Base-by-base conservation (phyloP, 2,888 invertebrate genomes). In the Helleia helle region DNA sequence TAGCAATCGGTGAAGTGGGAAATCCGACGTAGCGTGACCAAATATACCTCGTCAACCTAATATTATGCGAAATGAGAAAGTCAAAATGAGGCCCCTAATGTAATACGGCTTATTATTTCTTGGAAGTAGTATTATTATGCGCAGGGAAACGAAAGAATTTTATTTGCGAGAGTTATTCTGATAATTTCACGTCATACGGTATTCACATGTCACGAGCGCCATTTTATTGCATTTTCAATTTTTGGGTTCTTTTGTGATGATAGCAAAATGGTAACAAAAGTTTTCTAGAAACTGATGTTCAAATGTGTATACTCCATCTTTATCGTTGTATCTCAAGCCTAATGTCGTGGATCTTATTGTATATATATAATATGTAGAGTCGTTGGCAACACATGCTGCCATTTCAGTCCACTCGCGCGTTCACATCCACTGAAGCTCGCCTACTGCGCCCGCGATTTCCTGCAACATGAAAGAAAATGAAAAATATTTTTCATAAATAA, bases 11-110 rank as follows among this genome's bases (percentile, higher is more conserved):
- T 42, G 53, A 52, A 54, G 59, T 51, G 52, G 54, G 51, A 59
- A 58, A 56, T 47, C 47, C 56, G 50, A 50, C 50, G 56, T 66
- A 55, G 65, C 63, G 65, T 65, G 64, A 61, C 65, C 59, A 50
- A 63, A 58, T 58, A 56, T 55, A 59, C 57, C 56, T 58, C 58
- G 62, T 59, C 59, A 61, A 57, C 60, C 55, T 59, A 58, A 65
- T 65, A 66, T 62, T 63, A 66, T 60, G 64, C 62, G 57, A 62
- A 69, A 65, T 64, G 58, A 62, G 60, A 62, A n/a, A n/a, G 56
- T 59, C 59, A 55, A 62, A 65, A 62, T 62, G 58, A 61, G 58
- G 55, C 58, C 55, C 57, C 51, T 59, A 64, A 64, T 61, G 58
- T 55, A 52, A 60, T 56, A 52, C 49, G 49, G 58, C 59, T 59